Base-by-base conservation (phyloP, 2,113 vertebrate genomes). In the Lepus americanus region DNA sequence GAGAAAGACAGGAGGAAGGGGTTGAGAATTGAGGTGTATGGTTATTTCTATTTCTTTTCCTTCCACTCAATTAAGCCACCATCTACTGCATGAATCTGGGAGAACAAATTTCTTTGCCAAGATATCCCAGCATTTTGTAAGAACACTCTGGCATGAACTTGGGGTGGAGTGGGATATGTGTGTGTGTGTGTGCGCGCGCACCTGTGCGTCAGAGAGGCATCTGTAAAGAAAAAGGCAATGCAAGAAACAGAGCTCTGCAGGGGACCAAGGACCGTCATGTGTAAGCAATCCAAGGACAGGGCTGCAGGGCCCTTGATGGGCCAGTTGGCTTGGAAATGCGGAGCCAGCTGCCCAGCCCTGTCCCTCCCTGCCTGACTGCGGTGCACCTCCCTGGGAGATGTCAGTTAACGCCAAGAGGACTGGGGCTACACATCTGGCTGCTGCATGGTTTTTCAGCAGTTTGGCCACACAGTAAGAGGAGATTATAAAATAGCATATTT, bases 31-130 rank as follows among this genome's bases (percentile, higher is more conserved):
- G 73, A 85, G 64, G 53, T 12, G 23, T 22, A 22, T 70, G 3
- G 49, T 89, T 64, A 55, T 63, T 90, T 91, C 29, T 9, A 67
- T 70, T 83, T 93, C 79, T 10, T 92, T 94, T 73, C 72, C 27
- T 91, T 87, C 31, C 5, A 81, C 6, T 77, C 77, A 67, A 63
- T 33, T 33, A 74, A 70, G 36, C 10, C 3, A 36, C 49, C 36
- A 74, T 19, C 44, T 23, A 69, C 1, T 31, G 17, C 31, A 49
- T 3, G 2, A 89, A 79, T 63, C 66, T 66, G 16, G 70, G 53
- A 25, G 12, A 39, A 14, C 59, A 22, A 59, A 39, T 12, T 82
- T 69, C 49, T 82, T 89, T 89, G n/a, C 61, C 61, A 49, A 87
- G 51, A n/a, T 44, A 90, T 12, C 49, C 61, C 81, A 33, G 23